These are phyloP conservation scores for Euzetes globulus DNA, from an alignment of 2,888 invertebrate species.

Conservation along the genomic window DNA sequence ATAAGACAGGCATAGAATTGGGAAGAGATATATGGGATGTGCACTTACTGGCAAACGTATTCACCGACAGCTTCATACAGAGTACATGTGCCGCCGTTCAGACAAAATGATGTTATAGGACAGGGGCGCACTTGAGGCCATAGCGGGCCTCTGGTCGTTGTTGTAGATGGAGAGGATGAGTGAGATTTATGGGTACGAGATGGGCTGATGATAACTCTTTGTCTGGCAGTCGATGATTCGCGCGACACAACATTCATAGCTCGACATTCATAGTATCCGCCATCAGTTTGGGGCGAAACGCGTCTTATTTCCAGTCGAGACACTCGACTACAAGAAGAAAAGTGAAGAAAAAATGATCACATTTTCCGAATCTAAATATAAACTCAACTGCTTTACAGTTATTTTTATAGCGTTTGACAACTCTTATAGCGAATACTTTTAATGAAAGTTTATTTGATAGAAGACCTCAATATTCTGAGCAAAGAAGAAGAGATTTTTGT, in stretches of 20 bases:
- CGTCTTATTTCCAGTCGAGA: slow-evolving; percentile 72
- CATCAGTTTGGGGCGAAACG: slow-evolving; percentile 61
- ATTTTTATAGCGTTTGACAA: slow-evolving; percentile 14
- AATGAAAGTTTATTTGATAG: slow-evolving; percentile 10
- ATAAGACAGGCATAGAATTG: neutral
- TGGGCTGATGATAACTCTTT: slow-evolving; percentile 34
- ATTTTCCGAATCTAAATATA: slow-evolving; percentile 1
- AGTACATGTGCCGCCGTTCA: slow-evolving; percentile 78
- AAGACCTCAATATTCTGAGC: neutral
- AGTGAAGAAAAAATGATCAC: slow-evolving; percentile 16
- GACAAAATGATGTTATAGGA: slow-evolving; percentile 64
- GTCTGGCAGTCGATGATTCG: slow-evolving; percentile 51
- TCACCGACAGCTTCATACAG: slow-evolving; percentile 69
- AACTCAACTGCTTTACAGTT: slow-evolving; percentile 23
- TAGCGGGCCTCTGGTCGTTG: slow-evolving; percentile 42
- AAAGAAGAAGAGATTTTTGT: neutral
- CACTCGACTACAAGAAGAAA: slow-evolving; percentile 45
- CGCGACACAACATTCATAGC: slow-evolving; percentile 63
- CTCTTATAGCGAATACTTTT: neutral
- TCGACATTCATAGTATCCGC: slow-evolving; percentile 72
- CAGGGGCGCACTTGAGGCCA: slow-evolving; percentile 58
- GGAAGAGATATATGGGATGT: neutral
- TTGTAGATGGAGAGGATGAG: slow-evolving; percentile 12
- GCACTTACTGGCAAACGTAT: slow-evolving; percentile 73
- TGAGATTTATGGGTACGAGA: slow-evolving; percentile 44